Conservation (phyloP, 2,888 invertebrate genomes). For the Drosophila sordidula region DNA sequence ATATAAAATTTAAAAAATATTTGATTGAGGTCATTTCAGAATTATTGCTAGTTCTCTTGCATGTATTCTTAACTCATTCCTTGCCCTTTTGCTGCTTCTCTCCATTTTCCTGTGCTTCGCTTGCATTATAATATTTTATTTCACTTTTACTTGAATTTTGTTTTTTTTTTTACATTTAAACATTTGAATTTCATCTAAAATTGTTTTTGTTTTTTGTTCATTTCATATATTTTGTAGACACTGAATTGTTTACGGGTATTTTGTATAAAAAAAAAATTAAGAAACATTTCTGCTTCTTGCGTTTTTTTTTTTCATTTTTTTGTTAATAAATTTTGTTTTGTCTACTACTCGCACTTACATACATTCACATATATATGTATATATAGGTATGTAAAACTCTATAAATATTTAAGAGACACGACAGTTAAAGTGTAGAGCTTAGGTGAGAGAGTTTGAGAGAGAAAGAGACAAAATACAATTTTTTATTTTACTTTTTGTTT, state of each 20-base stretch:
- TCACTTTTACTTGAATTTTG: conserved; percentile 21
- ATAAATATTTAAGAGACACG: conserved; percentile 73
- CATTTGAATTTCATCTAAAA: conserved; percentile 68
- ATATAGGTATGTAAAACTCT: conserved; percentile 57
- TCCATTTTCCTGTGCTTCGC: conserved; percentile 14
- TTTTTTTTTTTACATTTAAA: conserved; percentile 49
- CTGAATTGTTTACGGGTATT: conserved; percentile 56
- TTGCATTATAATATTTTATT: conserved; percentile 18
- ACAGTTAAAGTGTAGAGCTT: conserved; percentile 69
- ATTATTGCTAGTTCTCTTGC: conserved; percentile 83
- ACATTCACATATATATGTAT: conserved; percentile 24
- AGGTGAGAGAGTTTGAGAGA: conserved; percentile 65
- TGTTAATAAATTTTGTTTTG: conserved; percentile 6
- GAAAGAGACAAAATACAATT: conserved; percentile 70
- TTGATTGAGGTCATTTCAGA: conserved; percentile 85
- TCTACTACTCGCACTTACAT: conserved; percentile 20
- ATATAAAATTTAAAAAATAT: conserved; percentile 83
- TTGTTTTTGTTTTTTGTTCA: conserved; percentile 40
- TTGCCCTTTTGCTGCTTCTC: conserved; percentile 9
- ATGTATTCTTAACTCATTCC: conserved; percentile 30
- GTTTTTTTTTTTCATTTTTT: conserved; percentile 16
- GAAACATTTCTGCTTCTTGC: conserved; percentile 46
- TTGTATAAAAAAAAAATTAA: conserved; percentile 70
- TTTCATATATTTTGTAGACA: conserved; percentile 80
- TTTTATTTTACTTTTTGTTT: conserved; percentile 34